These are phyloP conservation scores for Buceros bicornis DNA, from an alignment of 2,797 vertebrate genomes.

Conservation along the genomic window DNA sequence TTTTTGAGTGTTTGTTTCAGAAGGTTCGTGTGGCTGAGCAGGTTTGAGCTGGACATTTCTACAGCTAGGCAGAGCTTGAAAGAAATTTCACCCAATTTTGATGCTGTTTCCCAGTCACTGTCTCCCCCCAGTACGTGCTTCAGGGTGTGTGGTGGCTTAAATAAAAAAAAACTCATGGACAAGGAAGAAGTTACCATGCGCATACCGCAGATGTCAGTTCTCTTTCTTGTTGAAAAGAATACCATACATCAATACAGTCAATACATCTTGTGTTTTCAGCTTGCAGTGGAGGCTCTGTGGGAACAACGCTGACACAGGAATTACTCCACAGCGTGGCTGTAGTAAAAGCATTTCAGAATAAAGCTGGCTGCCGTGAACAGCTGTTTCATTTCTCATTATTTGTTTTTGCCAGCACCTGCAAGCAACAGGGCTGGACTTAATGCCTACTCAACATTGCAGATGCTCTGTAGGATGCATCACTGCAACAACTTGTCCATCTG, in stretches of 20 bases:
- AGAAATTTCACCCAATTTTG: not conserved
- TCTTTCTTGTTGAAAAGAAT: not conserved
- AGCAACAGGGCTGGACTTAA: not conserved
- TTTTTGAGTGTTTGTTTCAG: not conserved
- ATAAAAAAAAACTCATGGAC: not conserved
- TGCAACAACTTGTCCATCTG: constrained; percentile 39
- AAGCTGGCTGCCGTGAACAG: not conserved
- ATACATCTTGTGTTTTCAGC: not conserved
- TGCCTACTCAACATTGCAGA: not conserved
- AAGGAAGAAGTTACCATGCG: not conserved
- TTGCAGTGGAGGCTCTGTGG: not conserved
- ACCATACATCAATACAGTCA: not conserved
- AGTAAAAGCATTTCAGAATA: not conserved
- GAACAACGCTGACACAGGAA: not conserved
- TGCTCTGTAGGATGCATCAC: not conserved
- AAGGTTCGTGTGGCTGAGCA: not conserved
- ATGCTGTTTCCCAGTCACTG: not conserved
- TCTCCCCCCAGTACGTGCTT: not conserved
- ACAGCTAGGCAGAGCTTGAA: not conserved
- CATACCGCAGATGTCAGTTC: not conserved
- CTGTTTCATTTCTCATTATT: not conserved
- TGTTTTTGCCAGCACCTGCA: constrained; percentile 31
- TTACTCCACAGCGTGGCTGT: not conserved
- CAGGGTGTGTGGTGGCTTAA: not conserved
- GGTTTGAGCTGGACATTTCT: not conserved